phyloP scores from a whole-genome alignment of 1,140 invertebrate genomes.

The Pseudachorutes palmiensis region DNA sequence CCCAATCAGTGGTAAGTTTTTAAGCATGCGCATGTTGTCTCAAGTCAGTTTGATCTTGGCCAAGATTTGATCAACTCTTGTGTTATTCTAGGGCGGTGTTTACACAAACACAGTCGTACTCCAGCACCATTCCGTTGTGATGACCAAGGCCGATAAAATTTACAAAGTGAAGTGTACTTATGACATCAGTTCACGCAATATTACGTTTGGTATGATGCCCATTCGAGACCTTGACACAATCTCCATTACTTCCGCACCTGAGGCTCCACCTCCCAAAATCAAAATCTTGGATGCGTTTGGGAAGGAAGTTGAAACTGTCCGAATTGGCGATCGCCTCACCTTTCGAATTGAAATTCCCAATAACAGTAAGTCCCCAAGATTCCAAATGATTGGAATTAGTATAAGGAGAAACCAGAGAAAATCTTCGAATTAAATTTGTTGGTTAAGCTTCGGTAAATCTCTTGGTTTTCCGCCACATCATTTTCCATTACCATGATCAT shows the following conservation, averaged over 20 bases:
- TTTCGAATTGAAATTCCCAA: constrained; percentile 93
- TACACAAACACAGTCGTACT: constrained; percentile 91
- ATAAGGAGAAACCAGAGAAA: not conserved
- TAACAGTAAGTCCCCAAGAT: constrained; percentile 65
- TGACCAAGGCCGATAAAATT: constrained; percentile 94
- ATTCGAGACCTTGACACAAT: constrained; percentile 63
- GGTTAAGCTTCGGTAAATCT: not conserved
- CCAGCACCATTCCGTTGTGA: constrained; percentile 90
- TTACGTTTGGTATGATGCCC: constrained; percentile 94
- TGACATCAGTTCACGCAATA: constrained; percentile 92
- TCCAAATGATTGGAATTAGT: no score
- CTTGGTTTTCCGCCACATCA: constrained; percentile 2
- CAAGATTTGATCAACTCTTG: not conserved
- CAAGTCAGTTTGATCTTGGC: no score
- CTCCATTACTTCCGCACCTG: constrained; percentile 86
- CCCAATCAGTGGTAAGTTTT: constrained; percentile 71
- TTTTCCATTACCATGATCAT: constrained; percentile 1
- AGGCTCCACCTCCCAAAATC: constrained; percentile 86
- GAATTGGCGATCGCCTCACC: constrained; percentile 87
- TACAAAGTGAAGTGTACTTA: constrained; percentile 95
- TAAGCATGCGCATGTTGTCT: not conserved
- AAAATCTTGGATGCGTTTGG: constrained; percentile 74
- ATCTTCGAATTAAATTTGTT: constrained; percentile 15
- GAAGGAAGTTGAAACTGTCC: constrained; percentile 83
- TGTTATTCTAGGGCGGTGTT: constrained; percentile 63